Conservation (phyloP, 2,797 vertebrate genomes). For the Amblyopsis hoosieri region DNA sequence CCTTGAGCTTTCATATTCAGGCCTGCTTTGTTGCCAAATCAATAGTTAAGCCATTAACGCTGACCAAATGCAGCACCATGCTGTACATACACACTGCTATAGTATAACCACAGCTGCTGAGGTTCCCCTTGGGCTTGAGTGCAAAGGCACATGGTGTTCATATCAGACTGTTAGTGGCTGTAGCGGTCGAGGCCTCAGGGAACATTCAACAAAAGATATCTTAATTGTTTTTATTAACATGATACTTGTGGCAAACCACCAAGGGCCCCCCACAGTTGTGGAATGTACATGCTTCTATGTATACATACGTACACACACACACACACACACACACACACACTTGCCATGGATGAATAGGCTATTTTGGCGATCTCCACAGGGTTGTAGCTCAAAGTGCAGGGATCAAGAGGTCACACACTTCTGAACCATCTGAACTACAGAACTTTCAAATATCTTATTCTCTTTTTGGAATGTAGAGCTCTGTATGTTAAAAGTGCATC, state of each 20-base stretch:
- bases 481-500: too few relatives aligned
- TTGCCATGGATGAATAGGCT: constrained; percentile 43
- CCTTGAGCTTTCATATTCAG: constrained; percentile 37
- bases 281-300: too few relatives aligned
- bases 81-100: constrained; percentile 18
- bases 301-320: background rate
- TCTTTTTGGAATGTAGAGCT: too few relatives aligned
- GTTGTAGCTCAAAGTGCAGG: constrained; percentile 57
- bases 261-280: constrained; percentile 13
- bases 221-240: constrained; percentile 44
- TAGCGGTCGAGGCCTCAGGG: constrained; percentile 11
- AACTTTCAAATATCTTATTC: constrained; percentile 46
- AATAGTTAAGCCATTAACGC: constrained; percentile 57
- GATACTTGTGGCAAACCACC: constrained; percentile 23
- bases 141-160: constrained; percentile 27
- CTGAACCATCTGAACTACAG: constrained; percentile 46
- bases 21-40: constrained; percentile 43
- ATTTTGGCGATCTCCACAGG: constrained; percentile 56
- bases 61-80: constrained; percentile 34
- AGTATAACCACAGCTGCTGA: constrained; percentile 5
- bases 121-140: constrained; percentile 10
- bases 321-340: background rate
- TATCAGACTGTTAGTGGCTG: constrained; percentile 10
- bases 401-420: constrained; percentile 56
- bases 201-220: constrained; percentile 29